These are phyloP conservation scores for Diphyllodes magnificus DNA, from an alignment of 2,113 vertebrate species.

Conservation along the genomic window DNA sequence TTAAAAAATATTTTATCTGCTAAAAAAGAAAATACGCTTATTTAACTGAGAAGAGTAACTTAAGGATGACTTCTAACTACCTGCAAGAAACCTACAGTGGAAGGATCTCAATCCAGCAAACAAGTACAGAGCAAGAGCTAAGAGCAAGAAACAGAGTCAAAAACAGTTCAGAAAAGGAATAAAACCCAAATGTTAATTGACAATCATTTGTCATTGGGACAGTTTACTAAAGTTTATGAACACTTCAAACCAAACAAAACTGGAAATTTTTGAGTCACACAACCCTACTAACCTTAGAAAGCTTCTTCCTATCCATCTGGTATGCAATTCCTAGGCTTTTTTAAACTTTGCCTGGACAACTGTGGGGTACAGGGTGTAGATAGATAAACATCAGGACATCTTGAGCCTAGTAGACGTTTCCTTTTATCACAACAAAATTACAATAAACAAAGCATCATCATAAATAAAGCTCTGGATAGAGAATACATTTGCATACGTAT, in stretches of 20 bases:
- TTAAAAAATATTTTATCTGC: background rate
- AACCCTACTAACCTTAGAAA: background rate
- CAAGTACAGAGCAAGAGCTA: background rate
- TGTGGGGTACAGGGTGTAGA: background rate
- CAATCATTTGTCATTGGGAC: background rate
- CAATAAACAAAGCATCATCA: background rate
- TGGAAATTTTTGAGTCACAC: background rate
- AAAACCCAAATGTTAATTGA: background rate
- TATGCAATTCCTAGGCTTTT: background rate
- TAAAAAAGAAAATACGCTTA: background rate
- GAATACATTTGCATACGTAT: background rate
- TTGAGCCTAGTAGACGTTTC: background rate
- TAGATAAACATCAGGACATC: background rate
- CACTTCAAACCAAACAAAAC: background rate
- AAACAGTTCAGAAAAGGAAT: background rate
- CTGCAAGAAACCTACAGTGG: background rate
- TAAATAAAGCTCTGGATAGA: background rate
- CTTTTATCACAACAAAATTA: background rate
- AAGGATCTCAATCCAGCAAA: background rate
- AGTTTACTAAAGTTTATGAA: background rate
- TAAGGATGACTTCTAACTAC: background rate
- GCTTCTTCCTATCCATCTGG: background rate
- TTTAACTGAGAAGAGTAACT: background rate
- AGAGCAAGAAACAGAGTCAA: background rate
- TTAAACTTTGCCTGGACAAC: background rate